phyloP scores from a whole-genome alignment of 2,888 invertebrate genomes.

The Dichetophora obliterata region DNA sequence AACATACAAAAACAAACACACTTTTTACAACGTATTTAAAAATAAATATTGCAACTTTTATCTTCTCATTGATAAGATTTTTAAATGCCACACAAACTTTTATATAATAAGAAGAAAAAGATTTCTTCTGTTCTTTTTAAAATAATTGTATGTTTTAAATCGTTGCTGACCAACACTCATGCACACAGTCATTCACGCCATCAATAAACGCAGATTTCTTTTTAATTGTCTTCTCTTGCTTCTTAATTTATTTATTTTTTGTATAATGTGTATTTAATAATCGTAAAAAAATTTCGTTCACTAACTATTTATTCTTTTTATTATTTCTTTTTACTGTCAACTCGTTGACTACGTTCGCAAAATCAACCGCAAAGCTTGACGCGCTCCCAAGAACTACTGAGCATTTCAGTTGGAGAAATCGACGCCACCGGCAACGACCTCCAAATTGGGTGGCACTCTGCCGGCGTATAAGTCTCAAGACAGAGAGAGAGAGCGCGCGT shows the following conservation, averaged over 20 bases:
- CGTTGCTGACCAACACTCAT: background rate
- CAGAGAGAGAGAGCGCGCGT: background rate
- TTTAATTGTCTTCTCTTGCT: background rate
- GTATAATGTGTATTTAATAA: background rate
- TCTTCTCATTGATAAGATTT: slow-evolving; percentile 1
- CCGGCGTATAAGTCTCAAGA: background rate
- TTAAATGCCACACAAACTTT: background rate
- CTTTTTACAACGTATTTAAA: too few species aligned
- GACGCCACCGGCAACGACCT: background rate
- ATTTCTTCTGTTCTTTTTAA: background rate
- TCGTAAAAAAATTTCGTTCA: background rate
- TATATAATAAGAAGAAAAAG: background rate
- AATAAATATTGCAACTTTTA: background rate
- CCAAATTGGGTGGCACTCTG: slow-evolving; percentile 2
- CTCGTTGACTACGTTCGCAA: background rate
- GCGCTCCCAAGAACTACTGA: slow-evolving; percentile 9
- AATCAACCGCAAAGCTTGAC: slow-evolving; percentile 21
- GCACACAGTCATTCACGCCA: background rate
- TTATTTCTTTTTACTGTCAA: background rate
- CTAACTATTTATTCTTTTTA: background rate
- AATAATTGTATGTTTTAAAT: background rate
- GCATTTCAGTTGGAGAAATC: background rate
- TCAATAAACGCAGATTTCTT: background rate
- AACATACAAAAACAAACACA: too few species aligned
- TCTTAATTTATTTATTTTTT: background rate